Evolutionary conservation across 2,797 vertebrate genomes (phyloP), one percentile per base, ranked within the genome.

Genomic region (Dryobates pubescens): DNA sequence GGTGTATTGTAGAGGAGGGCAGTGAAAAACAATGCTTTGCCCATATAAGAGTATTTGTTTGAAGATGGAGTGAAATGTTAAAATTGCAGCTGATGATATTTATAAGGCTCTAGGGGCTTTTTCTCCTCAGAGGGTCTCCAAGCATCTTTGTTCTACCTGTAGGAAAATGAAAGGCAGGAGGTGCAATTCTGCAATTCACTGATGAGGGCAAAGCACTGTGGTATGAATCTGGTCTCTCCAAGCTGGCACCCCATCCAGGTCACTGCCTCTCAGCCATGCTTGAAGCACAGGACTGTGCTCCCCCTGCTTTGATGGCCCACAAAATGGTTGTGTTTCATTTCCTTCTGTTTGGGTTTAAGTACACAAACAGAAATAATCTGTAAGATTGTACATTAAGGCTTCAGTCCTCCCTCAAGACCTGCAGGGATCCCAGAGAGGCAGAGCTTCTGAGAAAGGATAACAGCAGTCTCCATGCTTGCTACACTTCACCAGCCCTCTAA

Each of bases 71-170:
- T 14, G 17, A 77, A 88, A 74, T 4, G 14, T 68, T 93, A 87
- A 81, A 90, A 75, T 78, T 76, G 30, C 47, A 65, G 18, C 23
- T 2, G 10, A 29, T 0, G 6, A 20, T 73, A 81, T 61, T 92
- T 80, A 15, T 87, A 82, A 68, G 34, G 72, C 70, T 91, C 88
- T 71, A 74, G 54, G 51, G 54, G 47, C 58, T 87, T 95, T 82
- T 90, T 61, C 20, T 51, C 47, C 43, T 85, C 76, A 30, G 57
- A 75, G 51, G 17, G 43, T 62, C 63, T 86, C 63, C 72, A 59
- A 43, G 45, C 9, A 73, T 74, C 83, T 92, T 65, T 54, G 27
- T 87, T 93, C 89, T 53, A 89, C 59, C 67, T 54, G 47, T 57
- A 93, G 77, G 54, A 68, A 84, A 88, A 83, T 8, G 41, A 75